Conservation (phyloP, 2,113 vertebrate genomes). For the Bubo bubo region DNA sequence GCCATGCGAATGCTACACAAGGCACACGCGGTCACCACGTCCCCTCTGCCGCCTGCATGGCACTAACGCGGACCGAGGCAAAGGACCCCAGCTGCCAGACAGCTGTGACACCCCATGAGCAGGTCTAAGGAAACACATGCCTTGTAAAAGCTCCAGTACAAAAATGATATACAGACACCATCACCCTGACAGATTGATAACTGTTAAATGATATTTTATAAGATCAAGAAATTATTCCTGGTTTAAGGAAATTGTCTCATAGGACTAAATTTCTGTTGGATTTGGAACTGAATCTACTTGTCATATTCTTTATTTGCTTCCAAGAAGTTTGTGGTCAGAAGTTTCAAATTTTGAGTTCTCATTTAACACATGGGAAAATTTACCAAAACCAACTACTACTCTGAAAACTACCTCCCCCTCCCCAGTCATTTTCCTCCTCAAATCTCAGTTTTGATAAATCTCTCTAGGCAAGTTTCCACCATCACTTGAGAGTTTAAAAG, state of each 20-base stretch:
- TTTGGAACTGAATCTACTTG: not conserved
- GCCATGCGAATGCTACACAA: not conserved
- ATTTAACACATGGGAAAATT: not conserved
- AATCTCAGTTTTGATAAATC: not conserved
- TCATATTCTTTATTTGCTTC: not conserved
- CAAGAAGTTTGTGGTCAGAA: not conserved
- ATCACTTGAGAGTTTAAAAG: not conserved
- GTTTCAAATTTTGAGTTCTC: not conserved
- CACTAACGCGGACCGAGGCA: not conserved
- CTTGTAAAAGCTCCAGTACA: not conserved
- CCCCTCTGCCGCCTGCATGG: not conserved
- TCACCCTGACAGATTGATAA: not conserved
- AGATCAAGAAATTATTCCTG: not conserved
- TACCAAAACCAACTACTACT: not conserved
- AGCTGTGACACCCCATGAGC: not conserved
- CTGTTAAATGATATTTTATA: not conserved
- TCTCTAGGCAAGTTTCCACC: not conserved
- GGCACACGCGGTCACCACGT: fast-evolving
- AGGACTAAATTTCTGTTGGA: not conserved
- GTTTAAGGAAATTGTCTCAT: not conserved
- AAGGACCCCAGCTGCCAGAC: not conserved
- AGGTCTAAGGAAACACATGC: not conserved
- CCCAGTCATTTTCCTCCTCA: not conserved
- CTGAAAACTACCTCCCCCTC: not conserved
- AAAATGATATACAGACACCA: not conserved